These are phyloP conservation scores for Dicranocentrus wangi DNA, from an alignment of 2,888 invertebrate genomes.

Conservation along the genomic window DNA sequence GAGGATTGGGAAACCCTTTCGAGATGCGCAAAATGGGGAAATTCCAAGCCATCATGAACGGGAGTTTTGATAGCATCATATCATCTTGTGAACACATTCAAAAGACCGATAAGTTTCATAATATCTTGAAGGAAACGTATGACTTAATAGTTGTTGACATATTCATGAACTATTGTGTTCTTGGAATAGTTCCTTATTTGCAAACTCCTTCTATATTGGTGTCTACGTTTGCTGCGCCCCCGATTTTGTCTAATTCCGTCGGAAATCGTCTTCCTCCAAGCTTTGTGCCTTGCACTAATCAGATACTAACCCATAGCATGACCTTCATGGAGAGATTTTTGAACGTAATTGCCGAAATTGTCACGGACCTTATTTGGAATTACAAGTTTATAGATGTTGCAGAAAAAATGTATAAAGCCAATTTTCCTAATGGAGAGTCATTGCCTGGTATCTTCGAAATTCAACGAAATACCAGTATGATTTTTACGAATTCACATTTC, in stretches of 20 bases:
- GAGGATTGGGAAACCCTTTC: constrained; percentile 28
- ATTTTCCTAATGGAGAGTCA: constrained; percentile 76
- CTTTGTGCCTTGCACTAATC: constrained; percentile 74
- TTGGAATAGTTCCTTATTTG: constrained; percentile 34
- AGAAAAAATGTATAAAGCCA: constrained; percentile 72
- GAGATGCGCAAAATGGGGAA: constrained; percentile 11
- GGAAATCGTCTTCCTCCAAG: constrained; percentile 71
- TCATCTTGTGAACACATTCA: not conserved
- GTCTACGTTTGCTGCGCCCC: constrained; percentile 55
- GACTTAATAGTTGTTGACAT: constrained; percentile 73
- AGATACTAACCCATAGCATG: constrained; percentile 72
- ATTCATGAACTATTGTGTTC: constrained; percentile 77
- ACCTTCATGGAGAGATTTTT: constrained; percentile 71
- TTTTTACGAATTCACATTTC: constrained; percentile 88
- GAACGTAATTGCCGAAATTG: constrained; percentile 71
- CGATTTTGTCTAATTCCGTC: constrained; percentile 51
- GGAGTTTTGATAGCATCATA: constrained; percentile 34
- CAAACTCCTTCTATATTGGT: constrained; percentile 60
- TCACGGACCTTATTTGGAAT: constrained; percentile 73
- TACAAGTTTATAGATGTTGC: constrained; percentile 15
- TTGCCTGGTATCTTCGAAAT: constrained; percentile 82
- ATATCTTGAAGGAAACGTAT: constrained; percentile 60
- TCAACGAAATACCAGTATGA: constrained; percentile 84
- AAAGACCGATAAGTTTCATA: constrained; percentile 26
- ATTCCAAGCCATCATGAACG: not conserved